Evolutionary conservation across 1,140 invertebrate genomes (phyloP).

Genomic region (Thaumetopoea pityocampa): DNA sequence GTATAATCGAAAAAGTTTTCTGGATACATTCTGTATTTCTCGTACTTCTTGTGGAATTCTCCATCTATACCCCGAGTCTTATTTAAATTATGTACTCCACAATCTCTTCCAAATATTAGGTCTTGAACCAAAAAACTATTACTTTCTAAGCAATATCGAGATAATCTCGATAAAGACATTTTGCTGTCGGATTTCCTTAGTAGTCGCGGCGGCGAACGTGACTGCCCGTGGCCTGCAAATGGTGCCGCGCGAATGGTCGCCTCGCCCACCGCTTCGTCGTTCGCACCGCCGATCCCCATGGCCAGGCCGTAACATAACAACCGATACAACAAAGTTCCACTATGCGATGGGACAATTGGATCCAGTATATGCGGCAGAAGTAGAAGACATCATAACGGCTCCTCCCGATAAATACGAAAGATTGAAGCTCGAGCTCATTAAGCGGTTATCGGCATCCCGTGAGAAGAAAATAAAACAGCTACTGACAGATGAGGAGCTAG

Average conservation of each 20-base stretch:
- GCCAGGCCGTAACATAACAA: neutral
- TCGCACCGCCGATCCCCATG: neutral
- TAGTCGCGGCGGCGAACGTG: conserved; percentile 1
- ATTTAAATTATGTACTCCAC: too few species aligned
- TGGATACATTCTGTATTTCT: too few species aligned
- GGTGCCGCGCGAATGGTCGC: conserved; percentile 2
- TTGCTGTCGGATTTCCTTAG: too few species aligned
- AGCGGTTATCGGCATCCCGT: neutral
- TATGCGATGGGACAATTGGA: neutral
- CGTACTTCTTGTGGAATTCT: too few species aligned
- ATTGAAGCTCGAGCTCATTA: neutral
- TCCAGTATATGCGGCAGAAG: neutral
- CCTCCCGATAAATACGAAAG: neutral
- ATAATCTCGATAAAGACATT: too few species aligned
- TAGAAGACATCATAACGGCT: neutral
- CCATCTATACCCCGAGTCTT: too few species aligned
- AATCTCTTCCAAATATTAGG: too few species aligned
- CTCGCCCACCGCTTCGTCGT: neutral
- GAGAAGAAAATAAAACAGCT: neutral
- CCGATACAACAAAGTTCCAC: neutral
- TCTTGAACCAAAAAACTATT: too few species aligned
- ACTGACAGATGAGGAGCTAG: neutral
- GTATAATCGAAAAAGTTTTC: too few species aligned
- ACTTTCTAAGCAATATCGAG: too few species aligned
- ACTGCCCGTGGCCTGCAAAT: conserved; percentile 5